Conservation (phyloP, 2,888 invertebrate genomes). For the Psylliodes chrysocephalus region DNA sequence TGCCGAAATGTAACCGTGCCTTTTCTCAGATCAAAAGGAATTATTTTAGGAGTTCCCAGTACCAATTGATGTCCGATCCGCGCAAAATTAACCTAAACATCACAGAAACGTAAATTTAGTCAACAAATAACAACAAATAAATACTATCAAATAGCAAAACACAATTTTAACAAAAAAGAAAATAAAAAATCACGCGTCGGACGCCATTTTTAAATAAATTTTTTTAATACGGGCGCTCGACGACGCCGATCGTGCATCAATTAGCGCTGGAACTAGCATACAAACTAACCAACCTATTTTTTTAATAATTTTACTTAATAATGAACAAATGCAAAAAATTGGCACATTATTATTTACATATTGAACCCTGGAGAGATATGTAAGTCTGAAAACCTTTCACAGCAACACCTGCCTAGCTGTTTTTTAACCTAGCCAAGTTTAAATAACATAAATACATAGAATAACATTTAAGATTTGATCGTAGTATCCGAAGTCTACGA, state of each 20-base stretch:
- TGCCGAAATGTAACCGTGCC: slow-evolving; percentile 59
- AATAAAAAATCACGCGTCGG: slow-evolving; percentile 41
- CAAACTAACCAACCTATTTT: slow-evolving; percentile 46
- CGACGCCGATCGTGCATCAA: slow-evolving; percentile 22
- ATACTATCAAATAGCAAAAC: slow-evolving; percentile 42
- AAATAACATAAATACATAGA: slow-evolving; percentile 57
- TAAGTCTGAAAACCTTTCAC: slow-evolving; percentile 60
- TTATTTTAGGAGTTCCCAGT: slow-evolving; percentile 37
- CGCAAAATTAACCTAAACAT: slow-evolving; percentile 44
- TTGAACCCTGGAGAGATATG: slow-evolving; percentile 67
- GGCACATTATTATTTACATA: slow-evolving; percentile 65
- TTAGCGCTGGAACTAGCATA: slow-evolving; percentile 35
- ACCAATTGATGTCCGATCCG: slow-evolving; percentile 12
- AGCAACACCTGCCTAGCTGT: slow-evolving; percentile 55
- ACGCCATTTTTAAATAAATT: slow-evolving; percentile 41
- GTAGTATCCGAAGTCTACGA: slow-evolving; percentile 39
- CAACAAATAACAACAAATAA: slow-evolving; percentile 47
- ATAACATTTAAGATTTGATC: slow-evolving; percentile 46
- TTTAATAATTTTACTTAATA: slow-evolving; percentile 44
- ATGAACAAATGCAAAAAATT: slow-evolving; percentile 60
- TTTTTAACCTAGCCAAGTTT: slow-evolving; percentile 47
- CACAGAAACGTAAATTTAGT: slow-evolving; percentile 46
- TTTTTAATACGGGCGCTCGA: slow-evolving; percentile 38
- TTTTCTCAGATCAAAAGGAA: slow-evolving; percentile 52
- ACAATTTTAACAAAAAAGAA: slow-evolving; percentile 41